Evolutionary conservation across 2,113 vertebrate genomes (phyloP).

Genomic region (Chunga burmeisteri): DNA sequence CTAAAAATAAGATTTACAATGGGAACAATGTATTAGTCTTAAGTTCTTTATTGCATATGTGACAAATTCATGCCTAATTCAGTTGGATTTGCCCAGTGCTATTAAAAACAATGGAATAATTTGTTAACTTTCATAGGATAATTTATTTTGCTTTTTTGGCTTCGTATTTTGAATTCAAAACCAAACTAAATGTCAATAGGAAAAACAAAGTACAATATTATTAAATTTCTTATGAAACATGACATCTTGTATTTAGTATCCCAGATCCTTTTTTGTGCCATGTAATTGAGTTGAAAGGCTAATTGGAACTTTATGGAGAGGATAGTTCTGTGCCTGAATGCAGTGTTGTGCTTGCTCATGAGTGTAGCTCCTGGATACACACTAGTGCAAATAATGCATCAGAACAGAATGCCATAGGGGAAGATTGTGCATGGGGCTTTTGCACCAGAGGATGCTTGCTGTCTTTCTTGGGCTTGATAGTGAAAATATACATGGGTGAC

Average conservation of each 20-base stretch:
- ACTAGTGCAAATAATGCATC: neutral
- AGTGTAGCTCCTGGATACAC: neutral
- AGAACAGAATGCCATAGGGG: neutral
- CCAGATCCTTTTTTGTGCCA: neutral
- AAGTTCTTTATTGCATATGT: conserved; percentile 21
- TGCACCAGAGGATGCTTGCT: neutral
- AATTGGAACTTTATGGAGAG: conserved; percentile 49
- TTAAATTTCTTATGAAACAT: conserved; percentile 35
- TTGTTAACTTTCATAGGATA: conserved; percentile 60
- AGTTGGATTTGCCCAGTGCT: conserved; percentile 38
- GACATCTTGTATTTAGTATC: neutral
- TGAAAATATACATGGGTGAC: neutral
- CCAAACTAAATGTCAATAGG: conserved; percentile 59
- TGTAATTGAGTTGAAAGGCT: conserved; percentile 28
- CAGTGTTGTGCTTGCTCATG: neutral
- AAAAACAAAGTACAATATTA: conserved; percentile 49
- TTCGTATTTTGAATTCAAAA: conserved; percentile 55
- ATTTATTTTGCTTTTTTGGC: conserved; percentile 42
- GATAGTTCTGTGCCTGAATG: neutral
- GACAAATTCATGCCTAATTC: conserved; percentile 56
- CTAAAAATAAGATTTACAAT: conserved; percentile 38
- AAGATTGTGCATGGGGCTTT: neutral
- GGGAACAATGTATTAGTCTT: conserved; percentile 39
- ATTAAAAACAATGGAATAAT: conserved; percentile 59
- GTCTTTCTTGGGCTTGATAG: neutral